Conservation (phyloP, 2,113 vertebrate genomes). For the Oncorhynchus kisutch region DNA sequence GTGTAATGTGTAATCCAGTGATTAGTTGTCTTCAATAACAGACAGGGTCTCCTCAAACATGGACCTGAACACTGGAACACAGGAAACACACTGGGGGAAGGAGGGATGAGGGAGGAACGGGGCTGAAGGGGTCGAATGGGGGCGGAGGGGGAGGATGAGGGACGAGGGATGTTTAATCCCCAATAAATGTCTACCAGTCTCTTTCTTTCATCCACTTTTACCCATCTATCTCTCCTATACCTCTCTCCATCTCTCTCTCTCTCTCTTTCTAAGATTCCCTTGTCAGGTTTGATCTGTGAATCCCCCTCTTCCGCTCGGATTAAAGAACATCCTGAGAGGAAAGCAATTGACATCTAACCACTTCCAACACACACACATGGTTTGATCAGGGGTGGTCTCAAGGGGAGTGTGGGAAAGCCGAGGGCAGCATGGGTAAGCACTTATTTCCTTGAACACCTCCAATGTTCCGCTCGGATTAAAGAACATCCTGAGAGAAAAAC, state of each 20-base stretch:
- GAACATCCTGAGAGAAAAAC: constrained; percentile 23
- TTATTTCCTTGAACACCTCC: constrained; percentile 36
- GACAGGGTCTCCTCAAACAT: neutral
- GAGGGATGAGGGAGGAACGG: neutral
- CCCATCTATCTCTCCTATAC: neutral
- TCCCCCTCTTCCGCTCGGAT: constrained; percentile 27
- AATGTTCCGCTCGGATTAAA: constrained; percentile 36
- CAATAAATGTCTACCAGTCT: neutral
- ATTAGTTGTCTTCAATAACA: constrained; percentile 16
- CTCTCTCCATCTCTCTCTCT: constrained; percentile 5
- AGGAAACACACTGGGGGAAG: neutral
- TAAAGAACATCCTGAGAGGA: constrained; percentile 29
- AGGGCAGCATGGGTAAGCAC: constrained; percentile 47
- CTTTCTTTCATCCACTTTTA: neutral
- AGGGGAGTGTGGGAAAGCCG: constrained; percentile 26
- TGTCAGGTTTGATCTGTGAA: constrained; percentile 16
- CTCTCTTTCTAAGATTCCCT: constrained; percentile 15
- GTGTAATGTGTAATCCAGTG: constrained; percentile 8
- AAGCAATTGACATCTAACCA: constrained; percentile 28
- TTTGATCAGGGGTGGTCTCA: constrained; percentile 23
- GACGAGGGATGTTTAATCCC: neutral
- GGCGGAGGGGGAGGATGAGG: neutral
- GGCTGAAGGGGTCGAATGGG: neutral
- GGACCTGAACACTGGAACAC: neutral
- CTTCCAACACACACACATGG: constrained; percentile 33